A percentile compares a stretch with the other conserved stretches of the same genome.
Conservation (phyloP, 2,888 invertebrate species). For the Acanthosoma haemorrhoidale region DNA sequence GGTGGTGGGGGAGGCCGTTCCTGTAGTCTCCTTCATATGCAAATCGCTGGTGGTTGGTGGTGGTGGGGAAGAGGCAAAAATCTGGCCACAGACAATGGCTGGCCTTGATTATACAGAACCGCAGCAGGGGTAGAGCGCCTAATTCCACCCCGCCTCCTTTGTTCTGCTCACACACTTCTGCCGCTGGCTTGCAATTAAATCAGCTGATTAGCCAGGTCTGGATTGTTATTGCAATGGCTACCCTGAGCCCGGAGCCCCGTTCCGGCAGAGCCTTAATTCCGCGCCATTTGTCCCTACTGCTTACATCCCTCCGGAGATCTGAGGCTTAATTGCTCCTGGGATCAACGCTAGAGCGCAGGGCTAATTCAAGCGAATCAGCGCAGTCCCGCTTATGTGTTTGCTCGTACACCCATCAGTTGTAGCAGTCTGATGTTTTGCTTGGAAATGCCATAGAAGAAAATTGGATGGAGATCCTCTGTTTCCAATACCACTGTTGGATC, state of each 20-base stretch:
- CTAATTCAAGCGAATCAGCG: not conserved
- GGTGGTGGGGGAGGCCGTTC: too few species aligned
- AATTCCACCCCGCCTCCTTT: not conserved
- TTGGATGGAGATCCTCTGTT: too few species aligned
- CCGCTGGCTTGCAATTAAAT: not conserved
- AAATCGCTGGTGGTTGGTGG: too few species aligned
- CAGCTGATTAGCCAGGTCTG: constrained; percentile 5
- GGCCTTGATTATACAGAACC: too few species aligned
- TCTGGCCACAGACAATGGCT: not conserved
- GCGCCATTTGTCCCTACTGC: not conserved
- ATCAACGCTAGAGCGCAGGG: not conserved
- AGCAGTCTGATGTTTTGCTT: too few species aligned
- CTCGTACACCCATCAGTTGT: too few species aligned
- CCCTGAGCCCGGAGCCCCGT: not conserved
- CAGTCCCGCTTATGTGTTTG: too few species aligned
- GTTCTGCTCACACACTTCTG: not conserved
- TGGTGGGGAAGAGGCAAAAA: constrained; percentile 2
- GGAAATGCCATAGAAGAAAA: too few species aligned
- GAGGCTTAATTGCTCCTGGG: not conserved
- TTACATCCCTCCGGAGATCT: not conserved
- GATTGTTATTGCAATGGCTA: constrained; percentile 7
- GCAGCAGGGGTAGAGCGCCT: not conserved
- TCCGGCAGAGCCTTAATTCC: not conserved
- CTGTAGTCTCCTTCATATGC: not conserved
- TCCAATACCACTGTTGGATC: too few species aligned